Conservation (phyloP, 2,113 vertebrate genomes). For the Mugil cephalus region DNA sequence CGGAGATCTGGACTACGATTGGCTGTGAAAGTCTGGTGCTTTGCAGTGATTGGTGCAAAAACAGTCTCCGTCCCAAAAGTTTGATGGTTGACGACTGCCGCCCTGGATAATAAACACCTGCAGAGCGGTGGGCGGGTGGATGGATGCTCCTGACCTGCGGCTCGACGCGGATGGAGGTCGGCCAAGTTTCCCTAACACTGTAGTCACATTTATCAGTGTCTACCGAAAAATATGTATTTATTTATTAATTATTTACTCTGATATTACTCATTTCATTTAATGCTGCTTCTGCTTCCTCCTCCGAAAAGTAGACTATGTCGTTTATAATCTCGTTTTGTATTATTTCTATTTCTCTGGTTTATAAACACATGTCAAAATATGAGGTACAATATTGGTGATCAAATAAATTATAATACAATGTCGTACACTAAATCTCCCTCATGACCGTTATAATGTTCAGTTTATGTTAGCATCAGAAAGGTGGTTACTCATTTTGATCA, state of each 20-base stretch:
- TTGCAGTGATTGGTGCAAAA: constrained; percentile 67
- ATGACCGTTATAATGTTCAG: too few species aligned
- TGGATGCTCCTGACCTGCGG: constrained; percentile 25
- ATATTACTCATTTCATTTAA: not conserved
- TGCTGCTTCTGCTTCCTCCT: too few species aligned
- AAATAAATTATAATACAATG: too few species aligned
- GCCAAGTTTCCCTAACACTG: not conserved
- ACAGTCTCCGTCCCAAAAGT: constrained; percentile 58
- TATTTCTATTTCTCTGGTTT: too few species aligned
- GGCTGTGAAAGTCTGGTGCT: constrained; percentile 43
- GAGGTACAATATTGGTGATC: too few species aligned
- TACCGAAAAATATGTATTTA: not conserved
- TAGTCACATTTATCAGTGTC: not conserved
- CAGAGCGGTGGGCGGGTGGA: too few species aligned
- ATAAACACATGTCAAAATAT: too few species aligned
- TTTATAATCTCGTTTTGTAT: too few species aligned
- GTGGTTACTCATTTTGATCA: too few species aligned
- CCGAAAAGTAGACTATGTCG: too few species aligned
- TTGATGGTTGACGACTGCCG: constrained; percentile 48
- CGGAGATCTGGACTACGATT: constrained; percentile 52
- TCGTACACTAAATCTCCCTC: too few species aligned
- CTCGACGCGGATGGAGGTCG: not conserved
- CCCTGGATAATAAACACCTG: constrained; percentile 55
- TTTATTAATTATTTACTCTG: not conserved
- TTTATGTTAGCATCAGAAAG: too few species aligned